Percentiles rank a stretch among this genome's conserved stretches.
phyloP scores from a whole-genome alignment of 1,140 invertebrate genomes.

The Melanaphis sacchari region DNA sequence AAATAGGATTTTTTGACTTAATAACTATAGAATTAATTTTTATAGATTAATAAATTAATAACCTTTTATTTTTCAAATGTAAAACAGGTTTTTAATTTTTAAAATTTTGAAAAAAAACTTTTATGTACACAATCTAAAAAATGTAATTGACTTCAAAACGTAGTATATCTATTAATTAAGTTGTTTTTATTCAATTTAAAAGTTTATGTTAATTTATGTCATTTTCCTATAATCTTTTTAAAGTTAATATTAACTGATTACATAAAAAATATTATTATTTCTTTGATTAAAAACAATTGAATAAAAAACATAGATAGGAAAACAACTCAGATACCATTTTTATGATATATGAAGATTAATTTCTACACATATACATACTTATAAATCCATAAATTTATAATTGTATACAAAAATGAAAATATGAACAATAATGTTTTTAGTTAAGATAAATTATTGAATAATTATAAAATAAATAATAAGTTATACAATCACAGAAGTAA shows the following conservation, averaged over 20 bases:
- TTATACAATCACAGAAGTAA: neutral
- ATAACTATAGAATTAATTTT: neutral
- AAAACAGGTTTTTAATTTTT: no score
- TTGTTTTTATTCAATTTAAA: neutral
- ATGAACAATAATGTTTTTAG: neutral
- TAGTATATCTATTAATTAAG: neutral
- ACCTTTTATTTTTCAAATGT: neutral
- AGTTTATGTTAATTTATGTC: neutral
- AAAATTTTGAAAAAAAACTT: neutral
- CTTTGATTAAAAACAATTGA: slow-evolving; percentile 48
- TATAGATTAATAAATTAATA: neutral
- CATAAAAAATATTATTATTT: neutral
- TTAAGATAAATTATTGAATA: no score
- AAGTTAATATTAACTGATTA: neutral
- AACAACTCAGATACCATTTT: slow-evolving; percentile 55
- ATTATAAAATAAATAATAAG: no score
- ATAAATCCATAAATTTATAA: neutral
- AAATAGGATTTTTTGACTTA: neutral
- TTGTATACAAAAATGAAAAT: slow-evolving; percentile 26
- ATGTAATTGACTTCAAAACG: neutral
- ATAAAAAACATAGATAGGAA: neutral
- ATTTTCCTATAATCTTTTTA: neutral
- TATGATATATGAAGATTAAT: slow-evolving; percentile 22
- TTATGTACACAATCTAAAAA: neutral
- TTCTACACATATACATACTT: neutral